These are phyloP conservation scores for Mactra quadrangularis DNA, from an alignment of 1,140 invertebrate species.

Conservation along the genomic window DNA sequence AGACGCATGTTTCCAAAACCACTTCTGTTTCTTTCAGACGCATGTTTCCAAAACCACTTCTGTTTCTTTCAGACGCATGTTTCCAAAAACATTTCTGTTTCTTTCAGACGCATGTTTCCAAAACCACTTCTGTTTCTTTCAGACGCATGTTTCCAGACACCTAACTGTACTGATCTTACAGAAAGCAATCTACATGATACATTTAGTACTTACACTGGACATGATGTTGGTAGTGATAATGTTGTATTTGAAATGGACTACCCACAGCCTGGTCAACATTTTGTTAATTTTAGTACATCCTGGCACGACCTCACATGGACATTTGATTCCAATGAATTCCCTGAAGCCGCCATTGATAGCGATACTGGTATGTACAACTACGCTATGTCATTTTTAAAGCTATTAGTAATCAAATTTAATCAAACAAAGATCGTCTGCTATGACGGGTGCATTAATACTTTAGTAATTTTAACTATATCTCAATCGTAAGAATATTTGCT, in stretches of 20 bases:
- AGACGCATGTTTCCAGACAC: constrained; percentile 50
- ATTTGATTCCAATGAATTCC: constrained; percentile 6
- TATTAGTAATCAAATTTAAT: background rate
- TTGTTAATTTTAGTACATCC: background rate
- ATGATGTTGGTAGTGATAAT: constrained; percentile 24
- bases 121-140: too few relatives aligned
- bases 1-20: too few relatives aligned
- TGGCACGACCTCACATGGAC: constrained; percentile 46
- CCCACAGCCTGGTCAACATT: constrained; percentile 21
- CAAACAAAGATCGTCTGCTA: background rate
- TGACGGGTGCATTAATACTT: background rate
- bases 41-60: too few relatives aligned
- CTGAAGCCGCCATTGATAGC: constrained; percentile 12
- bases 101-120: too few relatives aligned
- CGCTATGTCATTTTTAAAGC: background rate
- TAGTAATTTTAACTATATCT: too few relatives aligned
- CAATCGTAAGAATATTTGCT: too few relatives aligned
- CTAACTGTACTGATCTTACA: constrained; percentile 26
- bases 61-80: too few relatives aligned
- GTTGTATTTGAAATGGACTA: constrained; percentile 8
- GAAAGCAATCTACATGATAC: constrained; percentile 14
- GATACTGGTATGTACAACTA: constrained; percentile 2
- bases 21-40: too few relatives aligned
- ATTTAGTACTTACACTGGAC: constrained; percentile 5
- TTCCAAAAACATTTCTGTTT: too few relatives aligned